Percentiles rank a stretch among this genome's conserved stretches.
Conservation (phyloP, 2,888 invertebrate species). For the Polia nebulosa region DNA sequence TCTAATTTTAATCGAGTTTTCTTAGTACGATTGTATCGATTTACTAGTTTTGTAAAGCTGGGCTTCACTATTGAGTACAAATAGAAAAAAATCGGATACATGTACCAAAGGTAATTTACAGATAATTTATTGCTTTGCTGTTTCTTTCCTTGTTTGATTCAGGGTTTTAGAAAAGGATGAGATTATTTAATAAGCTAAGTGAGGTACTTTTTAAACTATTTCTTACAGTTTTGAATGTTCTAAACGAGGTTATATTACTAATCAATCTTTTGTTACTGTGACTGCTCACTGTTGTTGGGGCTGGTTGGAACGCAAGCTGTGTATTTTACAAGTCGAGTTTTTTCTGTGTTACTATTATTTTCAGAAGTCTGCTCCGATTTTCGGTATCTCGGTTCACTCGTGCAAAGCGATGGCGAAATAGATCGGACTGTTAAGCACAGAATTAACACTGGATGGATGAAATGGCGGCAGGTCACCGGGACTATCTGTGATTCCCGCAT, state of each 20-base stretch:
- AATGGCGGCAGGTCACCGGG: too few species aligned
- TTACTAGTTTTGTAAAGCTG: slow-evolving; percentile 4
- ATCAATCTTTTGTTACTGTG: slow-evolving; percentile 1
- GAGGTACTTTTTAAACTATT: slow-evolving; percentile 6
- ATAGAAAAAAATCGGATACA: slow-evolving; percentile 61
- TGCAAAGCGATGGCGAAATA: too few species aligned
- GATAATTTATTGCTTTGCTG: slow-evolving; percentile 63
- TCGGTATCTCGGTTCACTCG: too few species aligned
- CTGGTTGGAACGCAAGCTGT: background rate
- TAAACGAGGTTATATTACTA: background rate
- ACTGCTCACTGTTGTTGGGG: background rate
- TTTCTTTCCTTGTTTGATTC: slow-evolving; percentile 45
- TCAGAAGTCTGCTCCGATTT: too few species aligned
- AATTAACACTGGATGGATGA: too few species aligned
- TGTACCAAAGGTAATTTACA: slow-evolving; percentile 60
- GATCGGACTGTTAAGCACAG: too few species aligned
- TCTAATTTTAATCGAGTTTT: background rate
- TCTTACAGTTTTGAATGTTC: background rate
- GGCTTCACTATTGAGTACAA: slow-evolving; percentile 52
- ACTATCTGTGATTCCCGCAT: too few species aligned
- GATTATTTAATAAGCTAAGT: background rate
- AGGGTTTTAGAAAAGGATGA: slow-evolving; percentile 40
- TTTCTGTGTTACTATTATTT: too few species aligned
- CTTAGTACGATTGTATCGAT: slow-evolving; percentile 16
- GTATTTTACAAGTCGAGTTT: background rate